Percentiles rank a stretch among this genome's conserved stretches.
Evolutionary conservation across 2,113 vertebrate species (phyloP).

Genomic region (Willisornis vidua): DNA sequence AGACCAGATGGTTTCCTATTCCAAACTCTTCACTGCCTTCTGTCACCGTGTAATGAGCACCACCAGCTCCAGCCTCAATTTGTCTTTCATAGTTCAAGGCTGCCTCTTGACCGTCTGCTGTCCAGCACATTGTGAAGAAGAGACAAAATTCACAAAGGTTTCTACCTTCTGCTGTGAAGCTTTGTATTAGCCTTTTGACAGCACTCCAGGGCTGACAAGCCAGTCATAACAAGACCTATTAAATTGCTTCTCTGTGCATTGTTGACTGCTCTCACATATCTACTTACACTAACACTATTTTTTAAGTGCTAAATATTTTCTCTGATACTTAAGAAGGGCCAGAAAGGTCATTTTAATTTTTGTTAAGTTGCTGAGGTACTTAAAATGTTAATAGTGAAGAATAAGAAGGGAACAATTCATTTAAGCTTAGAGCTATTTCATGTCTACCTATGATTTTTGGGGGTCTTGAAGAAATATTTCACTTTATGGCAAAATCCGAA

Average conservation of each 20-base stretch:
- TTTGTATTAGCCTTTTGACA: conserved; percentile 11
- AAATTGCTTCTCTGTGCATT: conserved; percentile 7
- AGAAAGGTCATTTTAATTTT: background rate
- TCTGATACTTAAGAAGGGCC: background rate
- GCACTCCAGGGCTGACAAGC: background rate
- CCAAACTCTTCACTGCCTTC: conserved; percentile 16
- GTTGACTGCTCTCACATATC: background rate
- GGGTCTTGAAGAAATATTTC: background rate
- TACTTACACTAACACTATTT: background rate
- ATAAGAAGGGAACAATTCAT: background rate
- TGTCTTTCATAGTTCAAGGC: background rate
- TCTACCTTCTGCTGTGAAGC: conserved; percentile 1
- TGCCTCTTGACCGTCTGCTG: conserved; percentile 39
- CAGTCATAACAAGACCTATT: conserved; percentile 16
- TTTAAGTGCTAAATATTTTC: conserved; percentile 13
- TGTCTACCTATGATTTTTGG: background rate
- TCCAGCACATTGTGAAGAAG: background rate
- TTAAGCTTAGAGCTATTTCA: background rate
- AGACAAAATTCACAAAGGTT: conserved; percentile 22
- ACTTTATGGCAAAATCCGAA: background rate
- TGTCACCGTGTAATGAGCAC: conserved; percentile 27
- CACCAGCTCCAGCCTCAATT: conserved; percentile 33
- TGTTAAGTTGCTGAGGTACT: background rate
- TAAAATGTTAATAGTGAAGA: background rate
- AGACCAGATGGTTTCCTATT: conserved; percentile 47